Evolutionary conservation across 2,113 vertebrate species (phyloP).

Genomic region (Sorex araneus): DNA sequence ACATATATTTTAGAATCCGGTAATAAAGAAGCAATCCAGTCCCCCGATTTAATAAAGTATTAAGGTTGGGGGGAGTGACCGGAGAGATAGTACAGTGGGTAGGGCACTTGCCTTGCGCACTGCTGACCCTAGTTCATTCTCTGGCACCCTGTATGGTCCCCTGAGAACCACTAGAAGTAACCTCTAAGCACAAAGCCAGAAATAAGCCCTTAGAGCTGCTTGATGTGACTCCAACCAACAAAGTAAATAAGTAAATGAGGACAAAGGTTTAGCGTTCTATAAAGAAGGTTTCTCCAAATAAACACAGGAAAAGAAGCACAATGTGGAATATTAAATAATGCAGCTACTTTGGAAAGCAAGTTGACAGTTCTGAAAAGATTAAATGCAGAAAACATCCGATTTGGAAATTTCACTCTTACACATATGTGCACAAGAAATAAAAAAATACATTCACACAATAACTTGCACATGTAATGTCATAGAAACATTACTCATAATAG

Average conservation of each 20-base stretch:
- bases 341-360: slow-evolving; percentile 15
- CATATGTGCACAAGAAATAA: slow-evolving; percentile 41
- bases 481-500: slow-evolving; percentile 14
- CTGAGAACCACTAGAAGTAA: too few relatives aligned
- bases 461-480: background rate
- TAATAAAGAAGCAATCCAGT: slow-evolving; percentile 30
- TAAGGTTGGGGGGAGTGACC: slow-evolving; percentile 21
- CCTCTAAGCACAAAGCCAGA: too few relatives aligned
- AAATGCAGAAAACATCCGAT: background rate
- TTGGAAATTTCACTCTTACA: background rate
- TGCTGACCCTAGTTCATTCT: too few relatives aligned
- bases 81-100: too few relatives aligned
- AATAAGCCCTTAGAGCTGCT: too few relatives aligned
- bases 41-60: background rate
- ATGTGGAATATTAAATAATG: background rate
- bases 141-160: too few relatives aligned
- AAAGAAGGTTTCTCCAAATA: background rate
- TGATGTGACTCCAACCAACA: too few relatives aligned
- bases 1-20: slow-evolving; percentile 2
- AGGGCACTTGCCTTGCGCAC: too few relatives aligned
- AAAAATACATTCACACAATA: slow-evolving; percentile 22
- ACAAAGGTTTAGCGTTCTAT: background rate
- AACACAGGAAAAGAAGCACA: background rate
- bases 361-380: slow-evolving; percentile 22
- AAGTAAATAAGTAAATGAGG: background rate